Evolutionary conservation across 37 sponge, comb jelly and placozoan species (phyloP), one percentile per base, ranked within the genome.

Genomic region (Mnemiopsis leidyi): DNA sequence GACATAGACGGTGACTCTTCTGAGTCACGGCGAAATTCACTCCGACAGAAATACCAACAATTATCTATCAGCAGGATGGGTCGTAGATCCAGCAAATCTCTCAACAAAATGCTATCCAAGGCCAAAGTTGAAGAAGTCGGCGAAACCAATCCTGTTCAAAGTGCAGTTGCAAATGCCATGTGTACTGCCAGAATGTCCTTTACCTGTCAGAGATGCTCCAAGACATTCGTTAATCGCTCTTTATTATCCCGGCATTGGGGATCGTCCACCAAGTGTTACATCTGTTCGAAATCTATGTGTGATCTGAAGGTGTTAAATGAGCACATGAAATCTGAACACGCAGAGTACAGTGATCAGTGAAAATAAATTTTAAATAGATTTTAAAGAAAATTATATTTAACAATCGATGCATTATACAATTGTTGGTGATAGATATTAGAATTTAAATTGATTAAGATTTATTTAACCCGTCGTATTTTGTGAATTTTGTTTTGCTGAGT

Each of bases 241-340:
- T 61, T 85, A 23, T 61, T 85, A 5, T 85, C 90, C 18, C 33
- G 90, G 24, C 90, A 85, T 37, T 85, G 90, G 90, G 90, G 90
- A 2, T 38, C 90, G 9, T 35, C 90, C 23, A 85, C 90, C n/a
- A 85, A 85, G 26, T 85, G 90, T 85, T 85, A 85, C 61, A 85
- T 85, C n/a, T 85, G 90, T 33, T 85, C 90, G 0, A 40, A 40
- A 25, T 85, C 90, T 23, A 85, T 85, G 90, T 85, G 90, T 85
- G 90, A 85, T 26, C 61, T 85, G 36, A 85, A 85, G 24, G 48
- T 28, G 0, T 37, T 85, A n/a, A 85, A 85, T 38, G 90, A 85
- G 29, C 90, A 85, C 61, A 85, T 85, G 90, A 85, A 39, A n/a
- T 85, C 90, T 9, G 90, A 38, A 25, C 90, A 85, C 25, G 33